phyloP scores from a whole-genome alignment of 2,113 vertebrate genomes.

The Barbus barbus region DNA sequence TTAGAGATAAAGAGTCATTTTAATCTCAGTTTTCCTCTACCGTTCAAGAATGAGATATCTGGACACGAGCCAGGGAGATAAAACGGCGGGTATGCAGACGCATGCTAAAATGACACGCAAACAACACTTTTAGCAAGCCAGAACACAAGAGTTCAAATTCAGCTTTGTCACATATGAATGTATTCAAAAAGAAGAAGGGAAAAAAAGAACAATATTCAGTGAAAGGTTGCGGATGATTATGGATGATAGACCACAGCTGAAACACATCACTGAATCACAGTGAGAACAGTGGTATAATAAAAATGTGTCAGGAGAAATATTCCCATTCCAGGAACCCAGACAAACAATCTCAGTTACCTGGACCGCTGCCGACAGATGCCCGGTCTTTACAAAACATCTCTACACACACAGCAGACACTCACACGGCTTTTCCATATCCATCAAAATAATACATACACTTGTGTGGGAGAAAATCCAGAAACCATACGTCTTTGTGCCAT shows the following conservation, averaged over 20 bases:
- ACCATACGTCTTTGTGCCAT: not conserved
- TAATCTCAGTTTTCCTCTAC: slow-evolving; percentile 5
- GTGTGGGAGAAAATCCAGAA: slow-evolving; percentile 2
- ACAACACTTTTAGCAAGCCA: slow-evolving; percentile 39
- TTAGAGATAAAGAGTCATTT: slow-evolving; percentile 32
- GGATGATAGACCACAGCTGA: slow-evolving; percentile 25
- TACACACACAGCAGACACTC: slow-evolving; percentile 6
- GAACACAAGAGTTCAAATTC: not conserved
- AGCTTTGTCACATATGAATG: not conserved
- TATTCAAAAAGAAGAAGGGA: not conserved
- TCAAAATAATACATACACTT: slow-evolving; percentile 24
- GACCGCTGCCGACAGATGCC: slow-evolving; percentile 25
- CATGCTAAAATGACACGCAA: slow-evolving; percentile 17
- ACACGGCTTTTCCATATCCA: slow-evolving; percentile 2
- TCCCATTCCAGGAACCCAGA: slow-evolving; percentile 23
- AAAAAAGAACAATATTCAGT: slow-evolving; percentile 3
- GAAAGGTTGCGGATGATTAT: slow-evolving; percentile 13
- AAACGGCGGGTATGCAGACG: slow-evolving; percentile 13
- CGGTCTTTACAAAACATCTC: slow-evolving; percentile 21
- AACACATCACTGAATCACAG: slow-evolving; percentile 10
- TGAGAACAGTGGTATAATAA: slow-evolving; percentile 7
- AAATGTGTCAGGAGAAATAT: slow-evolving; percentile 25
- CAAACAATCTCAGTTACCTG: slow-evolving; percentile 34
- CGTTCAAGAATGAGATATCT: slow-evolving; percentile 11
- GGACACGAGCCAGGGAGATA: slow-evolving; percentile 23